Base-by-base conservation (phyloP, 2,888 invertebrate genomes). In the Zonitis immaculata region DNA sequence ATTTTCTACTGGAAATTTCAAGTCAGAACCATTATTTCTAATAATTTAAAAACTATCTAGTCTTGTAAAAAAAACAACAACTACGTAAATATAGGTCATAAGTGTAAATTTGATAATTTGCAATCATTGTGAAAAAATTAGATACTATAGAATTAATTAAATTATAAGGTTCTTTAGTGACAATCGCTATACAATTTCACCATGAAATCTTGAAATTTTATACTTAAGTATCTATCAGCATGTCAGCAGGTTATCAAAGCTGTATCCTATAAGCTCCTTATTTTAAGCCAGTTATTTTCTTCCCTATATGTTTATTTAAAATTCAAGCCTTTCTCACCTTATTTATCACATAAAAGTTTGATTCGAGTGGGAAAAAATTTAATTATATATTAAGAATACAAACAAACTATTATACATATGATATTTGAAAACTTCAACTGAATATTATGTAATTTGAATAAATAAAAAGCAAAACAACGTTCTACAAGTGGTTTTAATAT, bases 401-500 rank as follows among this genome's bases (percentile, higher is more conserved):
- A 4, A 14, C 8, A 20, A 42, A 25, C 44, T 2, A 7, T 27
- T 27, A 22, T 14, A 9, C 16, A 14, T 45, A 22, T 26, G n/a
- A n/a, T n/a, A n/a, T n/a, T n/a, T n/a, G n/a, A 44, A 25, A 16
- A 16, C 12, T 4, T 6, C 9, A 26, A 2, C 26, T 16, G 6
- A 18, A n/a, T 1, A 39, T 16, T 20, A 18, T 20, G 4, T 39
- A 18, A 11, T 11, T 18, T 5, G 5, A 3, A 22, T 22, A 22
- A 22, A 22, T 22, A 22, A 16, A 16, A 18, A 8, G 11, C 4
- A 32, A 32, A 32, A 28, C n/a, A n/a, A n/a, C n/a, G 1, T 11
- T 39, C 39, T 20, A 39, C 39, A 39, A 39, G 20, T 35, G 35
- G 35, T 9, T 35, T 9, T 16, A 44, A 53, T 49, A 50, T 49